Base-by-base conservation (phyloP, 2,888 invertebrate species). In the Chromoteleia sp. region DNA sequence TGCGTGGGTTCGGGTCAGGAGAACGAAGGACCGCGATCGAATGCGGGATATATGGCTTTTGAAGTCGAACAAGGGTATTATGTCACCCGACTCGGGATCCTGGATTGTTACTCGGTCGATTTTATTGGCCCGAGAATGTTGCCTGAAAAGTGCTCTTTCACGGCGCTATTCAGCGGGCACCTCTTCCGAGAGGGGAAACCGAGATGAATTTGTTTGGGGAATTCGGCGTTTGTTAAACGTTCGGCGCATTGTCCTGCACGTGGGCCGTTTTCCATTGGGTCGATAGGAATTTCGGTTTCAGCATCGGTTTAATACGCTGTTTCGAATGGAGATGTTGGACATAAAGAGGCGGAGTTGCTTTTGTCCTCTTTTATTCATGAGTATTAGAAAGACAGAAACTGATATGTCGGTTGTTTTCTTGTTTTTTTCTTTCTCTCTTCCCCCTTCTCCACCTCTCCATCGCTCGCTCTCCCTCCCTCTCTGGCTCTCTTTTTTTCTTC, bases 41-140 rank as follows among this genome's bases (percentile, higher is more conserved):
- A 76, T 48, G 45, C 45, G 61, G 61, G 68, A 76, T 70, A 54
- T 68, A 68, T 76, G 68, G 76, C 76, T 76, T 75, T 61, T 54
- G 54, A 61, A 68, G 61, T 61, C 59, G 59, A 68, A 76, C 76
- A 70, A 76, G 68, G 68, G 45, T 70, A 70, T 76, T 76, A 70
- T 61, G 76, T 70, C 68, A 61, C 52, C 39, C 76, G 14, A 36
- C 21, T 67, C 67, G 30, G 21, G 39, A 67, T 59, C 50, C 58
- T 43, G 59, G 45, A 41, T 67, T 67, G 75, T 75, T 65, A 63
- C 63, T 54, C 39, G 65, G 36, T 58, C 74, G 56, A 19, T 58
- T 65, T 75, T 75, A 65, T 65, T 75, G 48, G 65, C 39, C 52
- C 50, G 39, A 48, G 65, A 75, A 75, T 30, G 56, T 39, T 50